phyloP scores from a whole-genome alignment of 2,888 invertebrate species.

The Agriotes lineatus region DNA sequence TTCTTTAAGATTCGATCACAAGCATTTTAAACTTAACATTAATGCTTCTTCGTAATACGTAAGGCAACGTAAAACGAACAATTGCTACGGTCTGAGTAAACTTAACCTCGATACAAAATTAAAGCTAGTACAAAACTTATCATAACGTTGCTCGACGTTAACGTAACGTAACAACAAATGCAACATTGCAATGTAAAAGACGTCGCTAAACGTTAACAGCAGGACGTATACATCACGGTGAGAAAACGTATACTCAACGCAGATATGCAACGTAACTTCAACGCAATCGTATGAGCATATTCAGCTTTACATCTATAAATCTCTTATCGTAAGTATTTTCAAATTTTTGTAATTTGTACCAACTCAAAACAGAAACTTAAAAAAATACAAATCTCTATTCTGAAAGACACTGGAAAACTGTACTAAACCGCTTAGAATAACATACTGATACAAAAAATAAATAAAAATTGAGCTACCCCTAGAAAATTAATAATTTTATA shows the following conservation, averaged over 20 bases:
- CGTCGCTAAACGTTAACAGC: constrained; percentile 32
- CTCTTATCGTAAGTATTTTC: constrained; percentile 38
- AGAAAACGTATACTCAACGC: constrained; percentile 37
- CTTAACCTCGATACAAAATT: constrained; percentile 42
- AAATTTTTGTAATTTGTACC: constrained; percentile 41
- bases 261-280: constrained; percentile 39
- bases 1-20: constrained; percentile 46
- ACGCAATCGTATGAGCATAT: constrained; percentile 32
- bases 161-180: constrained; percentile 46
- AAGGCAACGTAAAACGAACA: constrained; percentile 30
- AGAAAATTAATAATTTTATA: constrained; percentile 30
- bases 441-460: constrained; percentile 40
- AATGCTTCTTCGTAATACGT: constrained; percentile 41
- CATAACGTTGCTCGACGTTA: constrained; percentile 44
- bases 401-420: constrained; percentile 41
- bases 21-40: constrained; percentile 45
- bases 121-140: constrained; percentile 43
- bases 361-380: constrained; percentile 38
- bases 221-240: constrained; percentile 36
- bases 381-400: constrained; percentile 36
- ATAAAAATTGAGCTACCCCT: constrained; percentile 43
- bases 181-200: constrained; percentile 28
- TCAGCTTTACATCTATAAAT: constrained; percentile 35
- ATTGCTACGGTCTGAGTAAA: constrained; percentile 43
- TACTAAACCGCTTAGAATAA: constrained; percentile 12